phyloP scores from a whole-genome alignment of 2,113 vertebrate genomes.

The Cyprinodon variegatus region DNA sequence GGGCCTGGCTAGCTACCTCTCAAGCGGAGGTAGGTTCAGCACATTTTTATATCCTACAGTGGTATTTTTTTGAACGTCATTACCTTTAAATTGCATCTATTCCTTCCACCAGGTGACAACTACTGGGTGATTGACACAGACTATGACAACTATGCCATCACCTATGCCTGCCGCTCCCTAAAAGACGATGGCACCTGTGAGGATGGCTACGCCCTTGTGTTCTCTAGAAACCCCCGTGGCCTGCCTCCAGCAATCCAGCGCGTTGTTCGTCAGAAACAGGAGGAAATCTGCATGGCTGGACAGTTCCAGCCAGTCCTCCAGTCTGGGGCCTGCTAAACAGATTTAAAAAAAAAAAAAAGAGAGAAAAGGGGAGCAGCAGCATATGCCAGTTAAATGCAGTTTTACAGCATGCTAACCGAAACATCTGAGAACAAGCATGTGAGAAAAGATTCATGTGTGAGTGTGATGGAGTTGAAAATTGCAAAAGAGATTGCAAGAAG shows the following conservation, averaged over 20 bases:
- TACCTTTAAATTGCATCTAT: not conserved
- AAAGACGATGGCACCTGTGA: constrained; percentile 88
- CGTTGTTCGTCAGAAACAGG: constrained; percentile 87
- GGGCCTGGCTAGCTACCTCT: constrained; percentile 92
- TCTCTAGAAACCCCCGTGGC: constrained; percentile 89
- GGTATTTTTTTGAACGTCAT: not conserved
- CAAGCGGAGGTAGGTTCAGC: constrained; percentile 85
- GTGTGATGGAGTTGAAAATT: constrained; percentile 1
- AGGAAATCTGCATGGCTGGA: constrained; percentile 89
- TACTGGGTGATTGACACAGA: constrained; percentile 96
- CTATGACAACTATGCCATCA: constrained; percentile 92
- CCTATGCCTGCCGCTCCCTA: constrained; percentile 88
- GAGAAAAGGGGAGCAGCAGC: not conserved
- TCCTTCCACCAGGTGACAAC: constrained; percentile 81
- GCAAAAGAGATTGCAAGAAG: not conserved
- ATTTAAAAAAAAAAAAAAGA: not conserved
- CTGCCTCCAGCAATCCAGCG: constrained; percentile 87
- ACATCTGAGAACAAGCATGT: constrained; percentile 4
- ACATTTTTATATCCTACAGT: not conserved
- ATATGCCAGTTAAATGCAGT: constrained; percentile 10
- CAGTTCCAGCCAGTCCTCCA: constrained; percentile 91
- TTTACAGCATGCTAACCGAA: too few relatives aligned
- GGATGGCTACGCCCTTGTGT: constrained; percentile 88
- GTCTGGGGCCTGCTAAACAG: constrained; percentile 73
- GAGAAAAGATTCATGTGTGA: constrained; percentile 10